Conservation (phyloP, 2,888 invertebrate species). For the Zaprionus bogoriensis region DNA sequence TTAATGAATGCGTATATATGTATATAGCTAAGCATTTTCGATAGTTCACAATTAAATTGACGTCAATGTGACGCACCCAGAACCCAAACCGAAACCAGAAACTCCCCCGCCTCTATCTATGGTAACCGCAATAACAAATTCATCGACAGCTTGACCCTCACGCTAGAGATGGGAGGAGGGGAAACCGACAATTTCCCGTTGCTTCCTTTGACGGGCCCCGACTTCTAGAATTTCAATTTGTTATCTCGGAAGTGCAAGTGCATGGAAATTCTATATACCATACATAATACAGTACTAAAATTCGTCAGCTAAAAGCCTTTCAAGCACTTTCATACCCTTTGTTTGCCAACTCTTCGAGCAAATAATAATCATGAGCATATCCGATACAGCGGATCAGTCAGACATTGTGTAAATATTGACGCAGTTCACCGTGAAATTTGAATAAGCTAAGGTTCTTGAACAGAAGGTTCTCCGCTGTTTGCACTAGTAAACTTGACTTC, state of each 20-base stretch:
- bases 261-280: conserved; percentile 40
- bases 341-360: conserved; percentile 35
- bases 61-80: conserved; percentile 46
- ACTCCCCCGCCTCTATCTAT: background rate
- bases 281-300: conserved; percentile 24
- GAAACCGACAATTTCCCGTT: conserved; percentile 36
- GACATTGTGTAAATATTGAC: conserved; percentile 40
- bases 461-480: no score
- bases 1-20: no score
- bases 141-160: conserved; percentile 58
- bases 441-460: conserved; percentile 34
- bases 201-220: conserved; percentile 50
- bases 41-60: conserved; percentile 29
- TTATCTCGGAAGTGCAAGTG: conserved; percentile 68
- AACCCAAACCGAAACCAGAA: conserved; percentile 22
- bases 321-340: conserved; percentile 34
- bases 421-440: conserved; percentile 31
- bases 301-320: conserved; percentile 35
- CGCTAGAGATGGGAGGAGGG: conserved; percentile 5
- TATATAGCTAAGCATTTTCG: no score
- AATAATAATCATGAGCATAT: conserved; percentile 35
- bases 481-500: no score
- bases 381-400: conserved; percentile 1
- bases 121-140: conserved; percentile 52
- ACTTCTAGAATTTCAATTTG: conserved; percentile 67